Conservation (phyloP, 2,113 vertebrate species). For the Nesospiza acunhae region DNA sequence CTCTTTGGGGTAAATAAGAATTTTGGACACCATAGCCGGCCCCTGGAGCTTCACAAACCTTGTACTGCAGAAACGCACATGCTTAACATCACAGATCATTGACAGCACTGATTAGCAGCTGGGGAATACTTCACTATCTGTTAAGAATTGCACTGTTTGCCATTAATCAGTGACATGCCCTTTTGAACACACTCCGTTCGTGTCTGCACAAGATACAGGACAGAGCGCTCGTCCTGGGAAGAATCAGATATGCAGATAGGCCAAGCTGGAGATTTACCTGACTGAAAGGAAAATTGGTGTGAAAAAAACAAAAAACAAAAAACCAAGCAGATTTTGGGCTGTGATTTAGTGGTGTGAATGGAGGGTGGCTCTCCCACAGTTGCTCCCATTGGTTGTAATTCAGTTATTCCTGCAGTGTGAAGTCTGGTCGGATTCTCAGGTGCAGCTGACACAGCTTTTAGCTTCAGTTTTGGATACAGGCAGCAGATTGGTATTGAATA, state of each 20-base stretch:
- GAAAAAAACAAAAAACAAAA: not conserved
- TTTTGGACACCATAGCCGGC: not conserved
- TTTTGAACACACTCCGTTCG: not conserved
- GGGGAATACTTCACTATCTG: not conserved
- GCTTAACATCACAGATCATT: not conserved
- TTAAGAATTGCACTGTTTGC: not conserved
- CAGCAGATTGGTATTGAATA: not conserved
- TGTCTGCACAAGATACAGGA: not conserved
- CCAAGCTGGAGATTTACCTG: not conserved
- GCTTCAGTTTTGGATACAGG: not conserved
- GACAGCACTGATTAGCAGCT: not conserved
- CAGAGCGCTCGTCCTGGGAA: not conserved
- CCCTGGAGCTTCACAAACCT: not conserved
- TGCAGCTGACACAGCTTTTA: not conserved
- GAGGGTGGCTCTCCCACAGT: rapidly evolving
- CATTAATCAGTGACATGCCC: not conserved
- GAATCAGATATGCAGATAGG: not conserved
- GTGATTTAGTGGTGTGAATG: not conserved
- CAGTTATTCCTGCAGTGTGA: not conserved
- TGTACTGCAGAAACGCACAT: not conserved
- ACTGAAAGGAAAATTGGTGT: not conserved
- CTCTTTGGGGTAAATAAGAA: not conserved
- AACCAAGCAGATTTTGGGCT: not conserved
- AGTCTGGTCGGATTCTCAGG: not conserved
- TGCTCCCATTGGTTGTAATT: not conserved